phyloP scores from a whole-genome alignment of 1,140 invertebrate species.

The Calosoma granatense region DNA sequence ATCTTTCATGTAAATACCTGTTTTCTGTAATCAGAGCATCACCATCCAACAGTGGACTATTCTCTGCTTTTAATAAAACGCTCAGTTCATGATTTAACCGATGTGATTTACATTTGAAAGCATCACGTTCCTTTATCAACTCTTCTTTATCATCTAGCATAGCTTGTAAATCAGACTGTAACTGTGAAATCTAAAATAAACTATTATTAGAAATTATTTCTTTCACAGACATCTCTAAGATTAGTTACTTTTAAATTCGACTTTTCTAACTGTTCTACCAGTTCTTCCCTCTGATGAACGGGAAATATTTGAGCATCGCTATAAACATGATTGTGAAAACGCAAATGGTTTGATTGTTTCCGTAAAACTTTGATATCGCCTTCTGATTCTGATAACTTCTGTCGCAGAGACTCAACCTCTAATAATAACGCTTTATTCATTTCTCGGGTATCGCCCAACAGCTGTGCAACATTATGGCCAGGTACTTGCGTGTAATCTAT shows the following conservation, averaged over 20 bases:
- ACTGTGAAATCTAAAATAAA: conserved; percentile 45
- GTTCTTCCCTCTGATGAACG: conserved; percentile 49
- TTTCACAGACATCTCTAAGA: not conserved
- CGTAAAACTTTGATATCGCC: conserved; percentile 59
- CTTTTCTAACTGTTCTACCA: conserved; percentile 58
- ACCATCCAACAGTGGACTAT: conserved; percentile 56
- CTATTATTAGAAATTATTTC: not conserved
- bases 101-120: conserved; percentile 77
- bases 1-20: conserved; percentile 69
- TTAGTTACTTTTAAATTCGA: conserved; percentile 47
- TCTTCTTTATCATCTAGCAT: conserved; percentile 83
- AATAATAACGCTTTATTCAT: conserved; percentile 55
- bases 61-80: conserved; percentile 20
- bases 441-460: conserved; percentile 49
- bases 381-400: conserved; percentile 58
- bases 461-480: conserved; percentile 26
- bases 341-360: conserved; percentile 22
- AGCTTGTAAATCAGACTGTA: conserved; percentile 62
- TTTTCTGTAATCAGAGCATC: conserved; percentile 75
- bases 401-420: conserved; percentile 58
- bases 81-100: conserved; percentile 73
- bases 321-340: conserved; percentile 15
- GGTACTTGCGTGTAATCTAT: conserved; percentile 7
- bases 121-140: conserved; percentile 66
- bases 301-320: conserved; percentile 32